Evolutionary conservation across 2,113 vertebrate species (phyloP).

Genomic region (Bambusicola thoracicus): DNA sequence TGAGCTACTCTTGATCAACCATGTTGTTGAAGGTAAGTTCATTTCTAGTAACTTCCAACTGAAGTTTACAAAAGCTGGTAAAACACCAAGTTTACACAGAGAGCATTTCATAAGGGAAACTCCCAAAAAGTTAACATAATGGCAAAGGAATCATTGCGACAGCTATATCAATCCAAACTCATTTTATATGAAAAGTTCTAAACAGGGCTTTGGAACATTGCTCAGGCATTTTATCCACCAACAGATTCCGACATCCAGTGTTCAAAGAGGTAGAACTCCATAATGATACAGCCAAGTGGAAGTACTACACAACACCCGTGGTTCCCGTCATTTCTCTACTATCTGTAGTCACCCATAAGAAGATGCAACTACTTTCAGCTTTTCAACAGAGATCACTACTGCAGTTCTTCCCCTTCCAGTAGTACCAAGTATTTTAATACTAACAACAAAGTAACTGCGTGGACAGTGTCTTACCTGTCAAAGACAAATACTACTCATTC

Average conservation of each 20-base stretch:
- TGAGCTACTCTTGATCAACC: neutral
- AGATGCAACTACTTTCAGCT: neutral
- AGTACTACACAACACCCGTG: neutral
- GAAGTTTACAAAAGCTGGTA: neutral
- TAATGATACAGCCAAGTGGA: fast-evolving
- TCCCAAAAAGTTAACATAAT: neutral
- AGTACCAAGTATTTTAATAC: neutral
- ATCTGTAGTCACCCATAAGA: fast-evolving
- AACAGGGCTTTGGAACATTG: neutral
- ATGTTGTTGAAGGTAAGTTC: fast-evolving
- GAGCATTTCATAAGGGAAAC: neutral
- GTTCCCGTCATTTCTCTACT: neutral
- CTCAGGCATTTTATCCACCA: neutral
- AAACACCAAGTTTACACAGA: neutral
- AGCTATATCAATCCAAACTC: neutral
- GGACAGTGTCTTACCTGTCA: neutral
- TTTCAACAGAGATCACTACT: neutral
- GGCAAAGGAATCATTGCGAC: neutral
- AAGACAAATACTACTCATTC: neutral
- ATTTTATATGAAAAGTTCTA: neutral
- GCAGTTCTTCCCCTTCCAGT: neutral
- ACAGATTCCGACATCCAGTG: neutral
- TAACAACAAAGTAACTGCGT: neutral
- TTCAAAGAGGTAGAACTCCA: neutral
- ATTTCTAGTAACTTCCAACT: neutral